Evolutionary conservation across 2,113 vertebrate species (phyloP), one percentile per base, ranked within the genome.

Genomic region (Saimiri boliviensis): DNA sequence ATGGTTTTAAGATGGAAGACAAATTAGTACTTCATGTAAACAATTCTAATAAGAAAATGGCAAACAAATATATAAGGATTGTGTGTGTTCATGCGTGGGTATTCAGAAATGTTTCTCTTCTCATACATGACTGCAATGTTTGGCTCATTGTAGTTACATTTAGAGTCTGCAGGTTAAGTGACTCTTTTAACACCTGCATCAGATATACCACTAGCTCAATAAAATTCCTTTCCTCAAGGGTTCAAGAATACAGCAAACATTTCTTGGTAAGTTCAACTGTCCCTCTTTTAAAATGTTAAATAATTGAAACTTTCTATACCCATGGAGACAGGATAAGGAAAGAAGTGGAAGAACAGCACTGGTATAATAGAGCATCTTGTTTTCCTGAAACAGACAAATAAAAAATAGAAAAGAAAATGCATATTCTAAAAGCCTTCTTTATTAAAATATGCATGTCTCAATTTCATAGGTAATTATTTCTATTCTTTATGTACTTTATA

Each of bases 291-390:
- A 71, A 42, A 80, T 23, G 14, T 32, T 25, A 94, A 30, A 66
- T 49, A 91, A 27, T n/a, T 68, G 20, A 77, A 56, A n/a, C 45
- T 60, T 84, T 70, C 49, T 94, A 35, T 14, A 89, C 32, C 4
- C 16, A 70, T 58, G 19, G 21, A 79, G 0, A 71, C 6, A 5
- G 0, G 11, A 40, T 58, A 27, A 4, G 5, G 12, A 23, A 23
- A 83, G 4, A 56, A 83, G 49, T 45, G 25, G 32, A 23, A 74
- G 6, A 12, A 2, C 3, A 27, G 54, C 56, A 0, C 47, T 81
- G 1, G 2, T 27, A 68, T 1, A 86, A 81, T 84, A 27, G 19
- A 35, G 6, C 1, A 25, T 37, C 80, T 42, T 56, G 8, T 58
- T 74, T 86, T 45, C 45, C 37, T 42, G 76, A 68, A 1, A 66